Evolutionary conservation across 2,113 vertebrate genomes (phyloP).

Genomic region (Promerops cafer): DNA sequence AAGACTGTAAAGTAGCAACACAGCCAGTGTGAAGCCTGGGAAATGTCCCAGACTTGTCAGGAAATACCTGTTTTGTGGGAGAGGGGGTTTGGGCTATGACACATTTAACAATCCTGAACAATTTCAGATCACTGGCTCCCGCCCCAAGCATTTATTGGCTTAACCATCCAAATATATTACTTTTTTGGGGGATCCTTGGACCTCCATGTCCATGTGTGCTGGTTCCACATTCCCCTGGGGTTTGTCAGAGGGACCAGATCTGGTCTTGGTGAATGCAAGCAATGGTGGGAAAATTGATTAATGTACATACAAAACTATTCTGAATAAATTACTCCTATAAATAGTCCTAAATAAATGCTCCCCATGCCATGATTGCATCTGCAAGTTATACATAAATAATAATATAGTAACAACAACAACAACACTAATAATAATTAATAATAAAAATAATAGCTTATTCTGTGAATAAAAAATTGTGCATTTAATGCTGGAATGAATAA

Average conservation of each 20-base stretch:
- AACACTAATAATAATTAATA: background rate
- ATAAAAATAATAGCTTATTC: background rate
- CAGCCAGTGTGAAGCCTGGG: background rate
- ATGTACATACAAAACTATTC: background rate
- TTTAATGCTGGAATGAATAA: background rate
- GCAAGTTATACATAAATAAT: background rate
- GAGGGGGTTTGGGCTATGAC: fast-evolving
- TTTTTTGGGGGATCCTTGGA: background rate
- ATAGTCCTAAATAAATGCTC: background rate
- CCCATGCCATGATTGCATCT: background rate
- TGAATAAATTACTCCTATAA: background rate
- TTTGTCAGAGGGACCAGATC: background rate
- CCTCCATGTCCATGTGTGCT: background rate
- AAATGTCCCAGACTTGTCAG: background rate
- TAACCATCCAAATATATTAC: background rate
- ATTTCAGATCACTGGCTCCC: background rate
- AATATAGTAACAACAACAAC: background rate
- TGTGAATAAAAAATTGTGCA: background rate
- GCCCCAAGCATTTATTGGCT: background rate
- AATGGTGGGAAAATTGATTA: background rate
- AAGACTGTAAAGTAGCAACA: background rate
- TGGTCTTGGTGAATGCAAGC: background rate
- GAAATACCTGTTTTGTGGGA: background rate
- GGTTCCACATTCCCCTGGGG: background rate
- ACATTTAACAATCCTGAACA: background rate